Evolutionary conservation across 2,797 vertebrate species (phyloP).

Genomic region (Limnodromus scolopaceus): DNA sequence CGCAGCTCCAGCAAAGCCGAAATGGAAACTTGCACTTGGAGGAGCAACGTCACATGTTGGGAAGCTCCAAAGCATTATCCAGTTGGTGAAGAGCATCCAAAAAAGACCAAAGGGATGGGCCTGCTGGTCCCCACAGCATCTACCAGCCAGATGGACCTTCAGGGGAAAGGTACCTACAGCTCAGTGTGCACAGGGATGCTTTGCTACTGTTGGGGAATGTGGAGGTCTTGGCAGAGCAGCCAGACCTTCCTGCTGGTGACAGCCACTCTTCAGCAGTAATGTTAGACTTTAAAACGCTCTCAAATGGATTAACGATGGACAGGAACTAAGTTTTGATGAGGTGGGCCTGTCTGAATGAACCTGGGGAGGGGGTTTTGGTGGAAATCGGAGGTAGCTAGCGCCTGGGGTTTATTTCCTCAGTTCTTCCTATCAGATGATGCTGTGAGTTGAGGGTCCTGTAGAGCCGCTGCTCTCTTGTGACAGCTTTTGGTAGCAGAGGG

Average conservation of each 20-base stretch:
- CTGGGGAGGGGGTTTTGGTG: not conserved
- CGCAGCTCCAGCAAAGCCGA: rapidly evolving
- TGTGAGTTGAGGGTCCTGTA: not conserved
- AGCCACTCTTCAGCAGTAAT: not conserved
- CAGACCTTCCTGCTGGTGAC: not conserved
- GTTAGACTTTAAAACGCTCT: not conserved
- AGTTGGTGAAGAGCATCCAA: not conserved
- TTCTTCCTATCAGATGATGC: not conserved
- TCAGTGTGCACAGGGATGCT: not conserved
- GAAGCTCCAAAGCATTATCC: not conserved
- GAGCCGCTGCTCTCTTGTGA: rapidly evolving
- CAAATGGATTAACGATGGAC: not conserved
- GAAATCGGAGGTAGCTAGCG: not conserved
- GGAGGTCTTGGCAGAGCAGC: not conserved
- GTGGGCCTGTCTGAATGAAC: not conserved
- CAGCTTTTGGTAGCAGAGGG: not conserved
- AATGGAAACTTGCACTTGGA: not conserved
- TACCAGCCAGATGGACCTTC: not conserved
- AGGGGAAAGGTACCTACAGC: slow-evolving; percentile 12
- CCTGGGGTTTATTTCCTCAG: not conserved
- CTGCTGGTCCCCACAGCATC: not conserved
- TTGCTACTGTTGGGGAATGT: not conserved
- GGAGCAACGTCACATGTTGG: not conserved
- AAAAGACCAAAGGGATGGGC: not conserved
- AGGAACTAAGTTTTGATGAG: not conserved